Evolutionary conservation across 2,113 vertebrate species (phyloP), one percentile per base, ranked within the genome.

Genomic region (Pterocles burchelli): DNA sequence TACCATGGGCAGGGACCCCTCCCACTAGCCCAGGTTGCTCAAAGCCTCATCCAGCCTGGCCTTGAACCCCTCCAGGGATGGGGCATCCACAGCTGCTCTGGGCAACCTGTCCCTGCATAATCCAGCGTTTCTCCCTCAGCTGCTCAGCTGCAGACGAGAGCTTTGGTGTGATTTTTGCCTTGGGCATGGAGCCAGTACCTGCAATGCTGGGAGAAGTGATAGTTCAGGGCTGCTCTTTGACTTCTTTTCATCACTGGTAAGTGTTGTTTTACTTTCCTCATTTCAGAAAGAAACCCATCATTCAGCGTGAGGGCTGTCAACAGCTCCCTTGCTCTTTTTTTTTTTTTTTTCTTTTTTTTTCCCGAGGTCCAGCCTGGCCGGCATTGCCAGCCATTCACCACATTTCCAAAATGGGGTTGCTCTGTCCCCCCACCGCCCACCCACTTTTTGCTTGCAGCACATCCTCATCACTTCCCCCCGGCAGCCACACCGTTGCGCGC

Each of bases 131-230:
- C 61, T 66, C 66, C 86, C 54, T 95, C 79, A 57, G 72, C 81
- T 95, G 82, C 71, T 93, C 90, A 89, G 91, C 73, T 68, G 36
- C 2, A 0, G 41, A 38, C 92, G 70, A 96, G 96, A 93, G 95
- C 95, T 97, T 91, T 73, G 70, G 91, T 84, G 62, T 91, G 94
- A 97, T 97, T 97, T 95, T 95, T 97, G 82, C 95, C 93, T 79
- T 85, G 95, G 97, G 97, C 97, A 59, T 2, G 1, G 86, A 92
- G 96, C 95, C 96, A 97, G 83, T 63, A 26, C 13, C 85, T 89
- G 79, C 79, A 95, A 88, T 55, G 8, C 75, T 82, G 61, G 85
- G 84, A 88, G 80, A 91, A 96, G 85, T 73, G 92, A 91, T 91
- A 78, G 95, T 96, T 97, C 91, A 94, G 86, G 85, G 85, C 94